Conservation (phyloP, 64 coral and sea anemone genomes). For the Actinia equina region DNA sequence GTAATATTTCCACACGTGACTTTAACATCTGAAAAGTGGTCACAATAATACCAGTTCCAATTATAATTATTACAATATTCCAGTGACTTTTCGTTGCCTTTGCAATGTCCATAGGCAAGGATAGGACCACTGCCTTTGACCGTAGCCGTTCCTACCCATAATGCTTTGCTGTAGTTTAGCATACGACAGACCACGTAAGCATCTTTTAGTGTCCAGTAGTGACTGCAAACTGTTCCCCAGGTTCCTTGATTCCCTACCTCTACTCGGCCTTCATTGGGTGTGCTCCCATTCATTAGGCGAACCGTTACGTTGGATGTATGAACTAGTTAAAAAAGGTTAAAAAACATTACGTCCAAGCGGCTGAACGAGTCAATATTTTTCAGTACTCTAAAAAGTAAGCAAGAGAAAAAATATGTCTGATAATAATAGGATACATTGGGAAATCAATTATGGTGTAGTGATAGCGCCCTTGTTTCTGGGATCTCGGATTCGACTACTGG, state of each 20-base stretch:
- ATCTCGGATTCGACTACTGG: no score
- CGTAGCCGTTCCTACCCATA: background rate
- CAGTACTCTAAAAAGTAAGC: no score
- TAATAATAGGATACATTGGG: no score
- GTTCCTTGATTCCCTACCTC: background rate
- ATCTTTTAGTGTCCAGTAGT: background rate
- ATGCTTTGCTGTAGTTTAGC: background rate
- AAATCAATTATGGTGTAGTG: no score
- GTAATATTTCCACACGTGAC: background rate
- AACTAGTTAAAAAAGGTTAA: background rate
- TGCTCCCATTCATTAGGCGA: background rate
- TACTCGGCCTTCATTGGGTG: background rate
- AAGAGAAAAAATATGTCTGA: no score
- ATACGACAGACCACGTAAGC: constrained; percentile 10
- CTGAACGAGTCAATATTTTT: no score
- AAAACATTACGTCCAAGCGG: no score
- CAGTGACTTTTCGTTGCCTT: background rate
- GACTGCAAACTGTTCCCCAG: constrained; percentile 5
- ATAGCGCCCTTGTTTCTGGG: no score
- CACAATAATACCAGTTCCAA: background rate
- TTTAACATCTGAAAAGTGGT: background rate
- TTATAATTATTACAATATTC: background rate
- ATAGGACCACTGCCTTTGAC: constrained; percentile 12
- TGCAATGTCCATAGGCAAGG: background rate
- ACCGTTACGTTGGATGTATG: background rate